Evolutionary conservation across 2,797 vertebrate genomes (phyloP), one percentile per base, ranked within the genome.

Genomic region (Otolemur crassicaudatus): DNA sequence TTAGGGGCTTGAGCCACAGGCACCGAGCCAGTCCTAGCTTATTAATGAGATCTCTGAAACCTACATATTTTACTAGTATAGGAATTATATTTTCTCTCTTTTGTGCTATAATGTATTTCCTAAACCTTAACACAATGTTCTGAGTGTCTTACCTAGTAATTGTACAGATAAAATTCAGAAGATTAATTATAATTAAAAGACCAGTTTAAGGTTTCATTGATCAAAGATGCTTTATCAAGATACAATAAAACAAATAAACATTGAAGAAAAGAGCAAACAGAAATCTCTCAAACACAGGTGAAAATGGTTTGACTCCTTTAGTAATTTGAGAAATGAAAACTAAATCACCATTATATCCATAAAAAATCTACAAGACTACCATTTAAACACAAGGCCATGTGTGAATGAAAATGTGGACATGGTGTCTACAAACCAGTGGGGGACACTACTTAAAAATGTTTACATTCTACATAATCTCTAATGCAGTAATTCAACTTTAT

Each of bases 181-280:
- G 87, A 90, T 1, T 27, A 90, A 90, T 65, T 63, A 31, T 4
- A 67, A 75, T 81, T 81, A 5, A 69, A 86, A 90, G 29, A 75
- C 12, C 85, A 46, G 53, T 79, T 73, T 92, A 94, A 70, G 31
- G 34, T 94, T 73, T 7, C 29, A 43, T 73, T 96, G 63, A 88
- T 91, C 37, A 49, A 79, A 56, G 53, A 77, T 73, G 27, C 8
- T 77, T 84, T 92, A 27, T 73, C 56, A 79, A 89, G 31, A 14
- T 27, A 72, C 76, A 60, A 4, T 40, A 20, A 27, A 34, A 11
- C 49, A 23, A 31, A 19, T 49, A 80, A 2, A 3, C 22, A 90
- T 73, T 67, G 40, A 0, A 53, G 8, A 75, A 81, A 75, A 93
- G 25, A 79, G 13, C 8, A 86, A 40, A 77, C 19, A 10, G 76